A percentile compares a stretch with the other conserved stretches of the same genome.
These are phyloP conservation scores for Stomatorhinus ivindoensis DNA, from an alignment of 2,113 vertebrate genomes.

Conservation along the genomic window DNA sequence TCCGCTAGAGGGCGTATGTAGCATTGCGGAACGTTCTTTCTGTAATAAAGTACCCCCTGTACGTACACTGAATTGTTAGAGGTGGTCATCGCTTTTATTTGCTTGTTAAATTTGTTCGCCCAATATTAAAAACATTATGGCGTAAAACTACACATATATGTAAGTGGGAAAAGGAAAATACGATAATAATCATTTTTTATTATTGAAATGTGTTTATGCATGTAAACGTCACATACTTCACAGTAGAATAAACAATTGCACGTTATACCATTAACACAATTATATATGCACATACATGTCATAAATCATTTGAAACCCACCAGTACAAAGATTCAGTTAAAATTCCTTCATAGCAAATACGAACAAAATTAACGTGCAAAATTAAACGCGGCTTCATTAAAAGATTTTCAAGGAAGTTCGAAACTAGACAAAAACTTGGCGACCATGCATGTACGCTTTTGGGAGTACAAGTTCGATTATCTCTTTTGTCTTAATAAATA, in stretches of 20 bases:
- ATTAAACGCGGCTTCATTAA: not conserved
- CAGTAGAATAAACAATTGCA: slow-evolving; percentile 64
- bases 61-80: not conserved
- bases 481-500: not conserved
- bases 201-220: slow-evolving; percentile 56
- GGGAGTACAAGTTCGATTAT: not conserved
- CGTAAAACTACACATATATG: not conserved
- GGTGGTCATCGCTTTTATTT: not conserved
- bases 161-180: not conserved
- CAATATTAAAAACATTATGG: not conserved
- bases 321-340: not conserved
- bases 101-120: not conserved
- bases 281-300: not conserved
- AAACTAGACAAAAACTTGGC: not conserved
- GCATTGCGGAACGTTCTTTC: not conserved
- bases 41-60: not conserved
- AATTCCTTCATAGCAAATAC: not conserved
- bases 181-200: slow-evolving; percentile 43
- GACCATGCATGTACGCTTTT: not conserved
- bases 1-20: slow-evolving; percentile 51
- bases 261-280: slow-evolving; percentile 50
- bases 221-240: slow-evolving; percentile 56
- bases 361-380: too few species aligned
- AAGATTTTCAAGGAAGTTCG: not conserved
- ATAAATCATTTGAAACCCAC: not conserved